phyloP scores from a whole-genome alignment of 2,797 vertebrate genomes.

The Coregonus ussuriensis region DNA sequence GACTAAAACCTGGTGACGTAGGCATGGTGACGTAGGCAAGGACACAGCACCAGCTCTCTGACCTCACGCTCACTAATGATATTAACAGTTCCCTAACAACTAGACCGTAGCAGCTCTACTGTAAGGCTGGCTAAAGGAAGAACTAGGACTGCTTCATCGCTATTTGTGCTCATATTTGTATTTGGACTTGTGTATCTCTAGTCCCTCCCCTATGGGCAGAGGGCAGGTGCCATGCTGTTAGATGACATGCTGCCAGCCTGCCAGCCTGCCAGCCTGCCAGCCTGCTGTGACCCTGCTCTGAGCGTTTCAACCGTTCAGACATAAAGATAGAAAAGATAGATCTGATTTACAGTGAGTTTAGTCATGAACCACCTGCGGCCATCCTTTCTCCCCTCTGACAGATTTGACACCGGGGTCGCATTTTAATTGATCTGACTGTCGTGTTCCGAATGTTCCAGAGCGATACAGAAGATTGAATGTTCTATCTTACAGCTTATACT shows the following conservation, averaged over 20 bases:
- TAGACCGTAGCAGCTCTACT: no score
- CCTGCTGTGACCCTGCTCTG: not conserved
- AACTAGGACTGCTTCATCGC: not conserved
- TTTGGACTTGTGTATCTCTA: not conserved
- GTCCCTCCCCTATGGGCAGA: not conserved
- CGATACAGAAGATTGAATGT: conserved; percentile 60
- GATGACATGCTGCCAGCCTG: not conserved
- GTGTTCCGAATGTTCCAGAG: conserved; percentile 31
- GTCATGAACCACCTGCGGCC: conserved; percentile 42
- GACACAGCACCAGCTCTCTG: conserved; percentile 16
- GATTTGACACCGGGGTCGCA: conserved; percentile 29
- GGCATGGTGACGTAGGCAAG: conserved; percentile 41
- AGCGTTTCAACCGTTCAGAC: conserved; percentile 17
- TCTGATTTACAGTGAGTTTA: conserved; percentile 48
- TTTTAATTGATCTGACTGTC: conserved; percentile 69
- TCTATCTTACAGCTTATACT: conserved; percentile 52
- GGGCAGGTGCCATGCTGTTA: not conserved
- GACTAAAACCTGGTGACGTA: no score
- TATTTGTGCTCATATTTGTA: not conserved
- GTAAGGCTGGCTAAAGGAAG: no score
- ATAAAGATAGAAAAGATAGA: conserved; percentile 20
- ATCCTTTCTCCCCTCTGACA: conserved; percentile 26
- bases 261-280: not conserved
- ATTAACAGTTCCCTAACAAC: conserved; percentile 17
- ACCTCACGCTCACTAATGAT: conserved; percentile 29